Evolutionary conservation across 2,888 invertebrate genomes (phyloP), one percentile per base, ranked within the genome.

Genomic region (Pedicia rivosa): DNA sequence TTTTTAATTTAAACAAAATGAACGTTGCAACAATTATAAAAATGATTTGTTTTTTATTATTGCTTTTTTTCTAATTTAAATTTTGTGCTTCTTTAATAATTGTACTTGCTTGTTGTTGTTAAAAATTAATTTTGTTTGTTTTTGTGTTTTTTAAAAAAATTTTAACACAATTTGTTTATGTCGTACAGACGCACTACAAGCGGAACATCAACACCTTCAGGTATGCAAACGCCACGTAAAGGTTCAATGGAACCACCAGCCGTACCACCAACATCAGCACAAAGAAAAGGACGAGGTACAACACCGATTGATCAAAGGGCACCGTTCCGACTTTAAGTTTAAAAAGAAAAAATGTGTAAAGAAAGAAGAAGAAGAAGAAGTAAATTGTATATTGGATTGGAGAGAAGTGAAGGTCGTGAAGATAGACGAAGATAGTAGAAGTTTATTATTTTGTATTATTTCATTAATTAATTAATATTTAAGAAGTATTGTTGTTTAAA

Each of bases 271-370:
- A 54, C 54, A 42, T 52, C 54, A 16, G 49, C 56, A 34, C 51
- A 39, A 19, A 41, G 59, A 39, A 57, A 57, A 46, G 51, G 57
- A 31, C 57, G 62, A 19, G 62, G 61, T 17, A 54, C 58, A 34
- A 62, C 62, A 38, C 62, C 62, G 33, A 55, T 57, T 22, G 56
- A 57, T 41, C 59, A 60, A 59, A 72, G 75, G 52, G 78, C 77
- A 65, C 79, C 79, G 49, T 79, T 79, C 67, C 71, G 78, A 64
- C 70, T 79, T 46, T 80, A 74, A 65, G n/a, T n/a, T 64, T 16
- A 19, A 10, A 19, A 30, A 20, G 1, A 19, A 34, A 25, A 8
- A 25, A 34, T 5, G 4, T 17, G n/a, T 8, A 24, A 24, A 24
- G 24, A 24, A n/a, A 5, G n/a, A 24, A 5, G n/a, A n/a, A 24